Conservation (phyloP, 2,888 invertebrate species). For the Phlogophora meticulosa region DNA sequence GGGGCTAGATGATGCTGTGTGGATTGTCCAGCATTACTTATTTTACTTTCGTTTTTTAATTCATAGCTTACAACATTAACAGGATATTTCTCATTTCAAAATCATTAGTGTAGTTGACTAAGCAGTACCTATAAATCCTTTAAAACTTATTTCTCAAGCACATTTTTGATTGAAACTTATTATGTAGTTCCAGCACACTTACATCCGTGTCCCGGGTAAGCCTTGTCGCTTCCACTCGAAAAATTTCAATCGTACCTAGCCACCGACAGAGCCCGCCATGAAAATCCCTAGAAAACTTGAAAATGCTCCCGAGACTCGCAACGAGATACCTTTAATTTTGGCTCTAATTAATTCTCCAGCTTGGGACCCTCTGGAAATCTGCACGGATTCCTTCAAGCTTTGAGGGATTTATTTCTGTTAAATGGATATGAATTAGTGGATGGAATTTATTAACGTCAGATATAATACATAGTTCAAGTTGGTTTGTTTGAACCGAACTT, state of each 20-base stretch:
- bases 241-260: constrained; percentile 88
- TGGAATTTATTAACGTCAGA: constrained; percentile 26
- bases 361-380: constrained; percentile 58
- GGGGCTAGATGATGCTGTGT: too few species aligned
- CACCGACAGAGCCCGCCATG: constrained; percentile 81
- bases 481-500: not conserved
- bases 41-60: too few species aligned
- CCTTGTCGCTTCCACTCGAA: constrained; percentile 89
- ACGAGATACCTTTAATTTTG: constrained; percentile 77
- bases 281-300: constrained; percentile 87
- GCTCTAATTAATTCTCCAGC: constrained; percentile 77
- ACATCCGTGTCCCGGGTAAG: constrained; percentile 66
- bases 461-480: not conserved
- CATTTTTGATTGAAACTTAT: too few species aligned
- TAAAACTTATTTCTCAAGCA: too few species aligned
- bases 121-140: too few species aligned
- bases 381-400: constrained; percentile 53
- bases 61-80: too few species aligned
- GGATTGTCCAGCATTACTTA: too few species aligned
- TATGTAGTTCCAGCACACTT: constrained; percentile 59
- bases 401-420: constrained; percentile 50
- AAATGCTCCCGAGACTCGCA: constrained; percentile 78
- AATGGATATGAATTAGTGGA: constrained; percentile 51
- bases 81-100: too few species aligned
- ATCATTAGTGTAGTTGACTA: too few species aligned